A percentile compares a stretch with the other conserved stretches of the same genome.
phyloP scores from a whole-genome alignment of 2,113 vertebrate species.

The Epinephelus lanceolatus region DNA sequence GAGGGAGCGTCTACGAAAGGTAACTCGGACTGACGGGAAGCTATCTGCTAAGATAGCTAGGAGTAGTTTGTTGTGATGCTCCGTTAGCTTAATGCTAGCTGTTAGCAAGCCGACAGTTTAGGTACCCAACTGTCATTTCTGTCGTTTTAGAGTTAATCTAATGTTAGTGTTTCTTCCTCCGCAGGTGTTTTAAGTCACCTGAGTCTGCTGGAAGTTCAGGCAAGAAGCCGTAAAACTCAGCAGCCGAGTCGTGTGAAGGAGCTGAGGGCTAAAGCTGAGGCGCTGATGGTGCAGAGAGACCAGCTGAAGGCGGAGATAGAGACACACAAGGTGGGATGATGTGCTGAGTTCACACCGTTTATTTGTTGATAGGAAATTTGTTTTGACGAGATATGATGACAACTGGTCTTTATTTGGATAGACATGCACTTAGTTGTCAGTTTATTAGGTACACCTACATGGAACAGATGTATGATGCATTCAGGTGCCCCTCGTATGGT shows the following conservation, averaged over 20 bases:
- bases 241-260: conserved; percentile 60
- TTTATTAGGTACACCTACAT: no score
- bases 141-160: background rate
- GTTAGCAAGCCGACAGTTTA: background rate
- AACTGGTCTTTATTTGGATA: no score
- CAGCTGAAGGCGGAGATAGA: conserved; percentile 69
- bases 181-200: conserved; percentile 78
- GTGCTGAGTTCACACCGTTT: background rate
- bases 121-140: no score
- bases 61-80: background rate
- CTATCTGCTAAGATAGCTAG: background rate
- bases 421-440: no score
- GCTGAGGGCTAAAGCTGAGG: conserved; percentile 60
- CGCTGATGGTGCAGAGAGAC: conserved; percentile 71
- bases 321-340: conserved; percentile 58
- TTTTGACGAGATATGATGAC: no score
- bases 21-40: background rate
- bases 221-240: conserved; percentile 30
- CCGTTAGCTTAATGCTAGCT: conserved; percentile 12
- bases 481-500: no score
- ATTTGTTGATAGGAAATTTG: no score
- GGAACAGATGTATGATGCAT: no score
- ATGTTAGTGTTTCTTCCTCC: background rate
- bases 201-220: conserved; percentile 68
- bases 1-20: conserved; percentile 36